Evolutionary conservation across 2,797 vertebrate species (phyloP).

Genomic region (Typhlichthys eigenmanni): DNA sequence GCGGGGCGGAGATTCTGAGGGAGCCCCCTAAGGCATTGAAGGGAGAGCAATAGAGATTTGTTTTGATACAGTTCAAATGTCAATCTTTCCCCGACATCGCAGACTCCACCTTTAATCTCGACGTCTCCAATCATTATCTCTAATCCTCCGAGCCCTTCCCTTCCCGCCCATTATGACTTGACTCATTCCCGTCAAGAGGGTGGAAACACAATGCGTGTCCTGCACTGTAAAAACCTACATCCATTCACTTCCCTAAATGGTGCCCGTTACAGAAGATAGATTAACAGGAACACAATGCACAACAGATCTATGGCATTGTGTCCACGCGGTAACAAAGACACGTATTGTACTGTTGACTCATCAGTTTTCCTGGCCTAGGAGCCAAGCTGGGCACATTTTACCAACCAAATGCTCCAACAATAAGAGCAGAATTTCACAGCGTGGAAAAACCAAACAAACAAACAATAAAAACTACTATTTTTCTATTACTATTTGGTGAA

Average conservation of each 20-base stretch:
- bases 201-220: slow-evolving; percentile 19
- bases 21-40: too few relatives aligned
- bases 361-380: slow-evolving; percentile 15
- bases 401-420: not conserved
- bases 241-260: slow-evolving; percentile 24
- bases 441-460: not conserved
- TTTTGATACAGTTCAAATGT: too few relatives aligned
- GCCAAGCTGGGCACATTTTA: too few relatives aligned
- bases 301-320: slow-evolving; percentile 21
- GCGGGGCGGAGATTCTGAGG: too few relatives aligned
- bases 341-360: slow-evolving; percentile 29
- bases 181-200: slow-evolving; percentile 11
- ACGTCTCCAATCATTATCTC: not conserved
- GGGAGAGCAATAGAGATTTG: too few relatives aligned
- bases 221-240: slow-evolving; percentile 19
- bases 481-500: not conserved
- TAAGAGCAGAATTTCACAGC: not conserved
- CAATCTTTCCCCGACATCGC: too few relatives aligned
- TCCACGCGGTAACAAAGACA: slow-evolving; percentile 25
- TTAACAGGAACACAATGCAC: slow-evolving; percentile 26
- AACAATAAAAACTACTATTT: not conserved
- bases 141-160: not conserved
- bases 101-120: too few relatives aligned
- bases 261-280: slow-evolving; percentile 29
- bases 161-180: not conserved